phyloP scores from a whole-genome alignment of 1,140 invertebrate species.

The Drosophila trapezifrons region DNA sequence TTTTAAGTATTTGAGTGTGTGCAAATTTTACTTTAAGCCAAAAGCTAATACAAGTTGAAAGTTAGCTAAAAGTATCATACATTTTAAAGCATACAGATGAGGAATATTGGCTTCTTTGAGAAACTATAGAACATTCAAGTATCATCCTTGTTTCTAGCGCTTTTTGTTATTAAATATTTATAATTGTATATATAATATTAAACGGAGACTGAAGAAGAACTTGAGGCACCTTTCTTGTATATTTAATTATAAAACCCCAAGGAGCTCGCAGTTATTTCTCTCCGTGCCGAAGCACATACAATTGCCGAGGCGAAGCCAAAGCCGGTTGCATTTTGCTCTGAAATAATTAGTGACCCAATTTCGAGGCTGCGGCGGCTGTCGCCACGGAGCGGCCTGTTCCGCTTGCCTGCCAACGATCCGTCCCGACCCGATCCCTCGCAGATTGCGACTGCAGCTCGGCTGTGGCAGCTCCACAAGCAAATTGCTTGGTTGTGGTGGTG shows the following conservation, averaged over 20 bases:
- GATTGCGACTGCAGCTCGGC: slow-evolving; percentile 36
- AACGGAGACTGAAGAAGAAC: too few relatives aligned
- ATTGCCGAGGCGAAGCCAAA: slow-evolving; percentile 16
- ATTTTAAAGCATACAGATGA: too few relatives aligned
- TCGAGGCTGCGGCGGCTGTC: slow-evolving; percentile 53
- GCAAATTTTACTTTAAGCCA: too few relatives aligned
- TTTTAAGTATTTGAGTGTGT: background rate
- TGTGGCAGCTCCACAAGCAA: slow-evolving; percentile 55
- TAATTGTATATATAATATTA: too few relatives aligned
- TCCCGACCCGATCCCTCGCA: slow-evolving; percentile 3
- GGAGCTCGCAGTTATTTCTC: too few relatives aligned
- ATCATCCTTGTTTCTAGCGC: too few relatives aligned
- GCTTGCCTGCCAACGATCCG: slow-evolving; percentile 60
- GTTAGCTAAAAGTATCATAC: too few relatives aligned
- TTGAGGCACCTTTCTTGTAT: background rate
- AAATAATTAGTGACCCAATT: slow-evolving; percentile 83
- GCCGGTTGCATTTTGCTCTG: slow-evolving; percentile 80
- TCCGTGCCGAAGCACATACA: slow-evolving; percentile 25
- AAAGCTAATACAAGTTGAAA: too few relatives aligned
- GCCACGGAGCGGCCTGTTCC: slow-evolving; percentile 63
- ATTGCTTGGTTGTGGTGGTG: slow-evolving; percentile 69
- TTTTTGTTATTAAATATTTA: too few relatives aligned
- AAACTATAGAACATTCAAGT: too few relatives aligned
- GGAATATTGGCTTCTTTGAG: too few relatives aligned
- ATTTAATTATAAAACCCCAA: background rate